These are phyloP conservation scores for Dorcus parallelipipedus DNA, from an alignment of 2,888 invertebrate species.

Conservation along the genomic window DNA sequence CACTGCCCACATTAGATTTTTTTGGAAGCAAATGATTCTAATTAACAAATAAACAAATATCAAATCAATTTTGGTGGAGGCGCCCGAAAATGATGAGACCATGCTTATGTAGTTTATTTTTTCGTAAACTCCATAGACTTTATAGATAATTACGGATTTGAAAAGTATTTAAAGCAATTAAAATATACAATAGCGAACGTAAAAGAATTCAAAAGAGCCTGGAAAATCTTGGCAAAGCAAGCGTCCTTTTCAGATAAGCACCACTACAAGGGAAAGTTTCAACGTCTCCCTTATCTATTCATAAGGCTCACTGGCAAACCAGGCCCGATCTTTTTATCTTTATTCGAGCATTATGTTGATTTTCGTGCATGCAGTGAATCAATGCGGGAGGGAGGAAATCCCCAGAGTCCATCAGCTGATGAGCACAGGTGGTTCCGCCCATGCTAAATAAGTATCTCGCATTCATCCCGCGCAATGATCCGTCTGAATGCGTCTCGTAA, in stretches of 20 bases:
- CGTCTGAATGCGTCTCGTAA: neutral
- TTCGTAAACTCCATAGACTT: too few species aligned
- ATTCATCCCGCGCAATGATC: neutral
- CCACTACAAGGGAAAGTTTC: neutral
- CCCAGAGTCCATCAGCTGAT: slow-evolving; percentile 1
- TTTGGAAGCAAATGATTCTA: too few species aligned
- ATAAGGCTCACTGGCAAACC: neutral
- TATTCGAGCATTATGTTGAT: neutral
- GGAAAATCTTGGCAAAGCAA: neutral
- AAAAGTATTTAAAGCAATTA: too few species aligned
- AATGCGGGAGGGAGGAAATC: neutral
- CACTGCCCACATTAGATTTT: too few species aligned
- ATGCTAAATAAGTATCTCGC: neutral
- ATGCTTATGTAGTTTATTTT: too few species aligned
- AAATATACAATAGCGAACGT: neutral
- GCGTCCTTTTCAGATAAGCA: neutral
- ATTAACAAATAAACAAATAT: too few species aligned
- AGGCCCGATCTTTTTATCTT: neutral
- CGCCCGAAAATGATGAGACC: too few species aligned
- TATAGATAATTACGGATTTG: too few species aligned
- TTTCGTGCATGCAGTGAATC: slow-evolving; percentile 1
- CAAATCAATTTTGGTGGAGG: too few species aligned
- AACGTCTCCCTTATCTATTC: slow-evolving; percentile 1
- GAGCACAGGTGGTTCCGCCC: slow-evolving; percentile 3
- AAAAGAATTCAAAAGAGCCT: neutral